Base-by-base conservation (phyloP, 2,888 invertebrate species). In the Tryphoninae sp. region DNA sequence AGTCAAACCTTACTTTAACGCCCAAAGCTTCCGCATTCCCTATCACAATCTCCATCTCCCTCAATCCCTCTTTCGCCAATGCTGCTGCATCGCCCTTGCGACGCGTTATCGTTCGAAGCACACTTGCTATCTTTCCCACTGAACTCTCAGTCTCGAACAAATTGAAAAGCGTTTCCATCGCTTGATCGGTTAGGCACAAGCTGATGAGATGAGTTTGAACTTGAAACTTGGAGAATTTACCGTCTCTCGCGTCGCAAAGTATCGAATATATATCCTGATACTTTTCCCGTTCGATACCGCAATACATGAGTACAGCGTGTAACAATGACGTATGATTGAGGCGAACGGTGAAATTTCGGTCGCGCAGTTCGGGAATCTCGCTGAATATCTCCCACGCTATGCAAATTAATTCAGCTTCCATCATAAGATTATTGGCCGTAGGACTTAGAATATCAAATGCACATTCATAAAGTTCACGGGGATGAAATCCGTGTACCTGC, bases 381-480 rank as follows among this genome's bases (percentile, higher is more conserved):
- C 94, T 94, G 59, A 96, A 93, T 59, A 97, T 94, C 91, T 97
- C 96, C 90, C 95, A 95, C 0, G 96, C 95, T 0, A 97, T 94
- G 0, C 95, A 95, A 9, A 98, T 92, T 0, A 98, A 92, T 90
- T 99, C 98, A 0, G 97, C 97, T 89, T 98, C 98, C 0, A 96
- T 94, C 92, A 97, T 94, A 42, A 96, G 93, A 85, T 95, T 94
- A 78, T 94, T 95, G 78, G 94, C 93, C 80, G 93, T 94, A 1
- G 97, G 95, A 3, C 96, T 96, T 42, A 98, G 96, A 80, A 99
- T 97, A 91, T 99, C 99, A 92, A 98, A 98, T 1, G 97, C 97
- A 92, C 98, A 98, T 91, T 98, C 98, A 77, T 96, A 95, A 19
- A 97, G 94, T 92, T 98, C 98, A 83, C 96, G 94, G 0, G 99